Evolutionary conservation across 2,113 vertebrate species (phyloP), one percentile per base, ranked within the genome.

Genomic region (Cranoglanis bouderius): DNA sequence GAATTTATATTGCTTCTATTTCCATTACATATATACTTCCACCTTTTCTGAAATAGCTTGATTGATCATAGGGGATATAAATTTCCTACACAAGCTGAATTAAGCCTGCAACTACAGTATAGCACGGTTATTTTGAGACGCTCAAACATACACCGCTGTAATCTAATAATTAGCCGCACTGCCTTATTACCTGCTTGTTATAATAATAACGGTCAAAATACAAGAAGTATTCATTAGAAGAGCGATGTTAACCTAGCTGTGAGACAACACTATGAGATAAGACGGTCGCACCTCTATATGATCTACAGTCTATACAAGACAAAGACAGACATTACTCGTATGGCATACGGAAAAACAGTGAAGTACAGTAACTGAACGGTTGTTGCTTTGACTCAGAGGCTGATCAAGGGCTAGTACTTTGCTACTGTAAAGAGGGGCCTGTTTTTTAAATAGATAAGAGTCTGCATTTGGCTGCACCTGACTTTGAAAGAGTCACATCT

Each of bases 371-470:
- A 5, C 55, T 87, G 46, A 49, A 80, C 9, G 38, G 59, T 53
- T 10, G 8, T 4, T 88, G 75, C 40, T 85, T 63, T 84, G 40
- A 75, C 24, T 83, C 77, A 46, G 63, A 38, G 49, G 21, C 67
- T 83, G n/a, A 63, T 51, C 61, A 46, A 84, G 53, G 40, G 29
- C 19, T 78, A 19, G 43, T n/a, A 32, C 46, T 38, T 40, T 59
- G 38, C 81, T 85, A 63, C 59, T 84, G 82, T 91, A 88, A 55
- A 91, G 67, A 90, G 67, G 82, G 43, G 83, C 40, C 85, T 18
- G 70, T 83, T 85, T 87, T 91, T 89, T 85, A 90, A 90, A 91
- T 88, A 91, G 89, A 91, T 90, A 87, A 90, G 82, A 38, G 12
- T 13, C n/a, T 12, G 2, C 74, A 89, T 90, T 91, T 88, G 85